Base-by-base conservation (phyloP, 2,888 invertebrate genomes). In the Amphipyra tragopoginis region DNA sequence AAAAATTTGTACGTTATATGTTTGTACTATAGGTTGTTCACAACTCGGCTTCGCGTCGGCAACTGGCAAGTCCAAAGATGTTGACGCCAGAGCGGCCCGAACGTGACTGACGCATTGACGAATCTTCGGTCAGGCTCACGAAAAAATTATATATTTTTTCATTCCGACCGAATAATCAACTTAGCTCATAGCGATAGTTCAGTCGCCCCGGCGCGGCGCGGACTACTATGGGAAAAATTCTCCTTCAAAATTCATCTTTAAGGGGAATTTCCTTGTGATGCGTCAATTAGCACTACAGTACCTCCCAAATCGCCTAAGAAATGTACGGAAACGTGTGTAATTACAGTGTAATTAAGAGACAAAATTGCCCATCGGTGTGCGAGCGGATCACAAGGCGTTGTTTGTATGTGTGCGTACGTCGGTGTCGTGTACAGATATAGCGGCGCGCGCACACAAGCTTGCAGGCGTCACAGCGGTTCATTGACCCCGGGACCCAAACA, bases 401-500 rank as follows among this genome's bases (percentile, higher is more conserved):
- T 78, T 67, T 81, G 76, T 60, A 66, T 86, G 92, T 91, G 90
- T 91, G 90, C 79, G 92, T 90, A 85, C 79, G 85, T 81, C 82
- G 83, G 77, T 79, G 81, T 74, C 67, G 81, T 84, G 86, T 86
- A 75, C 79, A 78, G 70, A 90, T 83, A 77, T 63, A 83, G 79
- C 84, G 88, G 85, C 86, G 89, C 87, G 86, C 90, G 90, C 93
- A 92, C 92, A 93, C 91, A 86, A 76, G 69, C 87, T 75, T 78
- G 80, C 72, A 75, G 89, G 90, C 93, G 92, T 91, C 92, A 91
- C 87, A 84, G 78, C 80, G 84, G 93, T 86, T 90, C 94, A 80
- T 88, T 87, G 93, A 93, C 92, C 95, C 91, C 86, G 80, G 90
- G 92, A 93, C 94, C 94, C 93, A 94, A 94, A 94, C 94, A 94